Evolutionary conservation across 2,113 vertebrate genomes (phyloP), one percentile per base, ranked within the genome.

Genomic region (Antechinus flavipes): DNA sequence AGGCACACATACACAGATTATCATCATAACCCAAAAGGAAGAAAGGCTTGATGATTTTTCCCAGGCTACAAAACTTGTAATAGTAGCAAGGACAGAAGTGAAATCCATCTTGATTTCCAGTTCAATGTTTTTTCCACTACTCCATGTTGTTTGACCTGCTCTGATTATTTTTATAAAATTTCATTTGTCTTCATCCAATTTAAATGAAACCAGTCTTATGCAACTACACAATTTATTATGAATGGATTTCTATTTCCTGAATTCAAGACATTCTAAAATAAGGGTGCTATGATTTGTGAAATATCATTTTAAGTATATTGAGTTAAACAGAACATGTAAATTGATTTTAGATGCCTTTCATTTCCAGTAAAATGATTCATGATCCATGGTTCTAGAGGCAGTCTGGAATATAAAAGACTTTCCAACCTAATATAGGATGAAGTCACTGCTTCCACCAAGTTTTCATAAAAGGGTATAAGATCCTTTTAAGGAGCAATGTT

Each of bases 361-460:
- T 92, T 95, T 96, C 94, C 92, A 97, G 76, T 92, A 93, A 96
- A 95, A 94, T 91, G 76, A 94, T 96, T 95, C 54, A 90, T 11
- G 52, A 68, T 46, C 42, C 42, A 49, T 24, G 94, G 92, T 89
- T 96, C 54, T 90, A 92, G 19, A 94, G 89, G 76, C 68, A 56
- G 56, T n/a, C 47, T 92, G 54, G 55, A 53, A 58, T 55, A 50
- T 2, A 96, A 96, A 95, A 95, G 10, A 0, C 30, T 47, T 95
- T 96, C 84, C 55, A 89, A 35, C 35, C 68, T 91, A 91, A 55
- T 55, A 68, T 2, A 90, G 42, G 84, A 95, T 91, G 94, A 96
- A 93, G 90, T 54, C 22, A 46, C 0, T 50, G 53, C 52, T 49
- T 95, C 76, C 89, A 53, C 2, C 54, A 68, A 89, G 9, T 50